These are phyloP conservation scores for Tenebrosternarchus preto DNA, from an alignment of 2,113 vertebrate species.

Conservation along the genomic window DNA sequence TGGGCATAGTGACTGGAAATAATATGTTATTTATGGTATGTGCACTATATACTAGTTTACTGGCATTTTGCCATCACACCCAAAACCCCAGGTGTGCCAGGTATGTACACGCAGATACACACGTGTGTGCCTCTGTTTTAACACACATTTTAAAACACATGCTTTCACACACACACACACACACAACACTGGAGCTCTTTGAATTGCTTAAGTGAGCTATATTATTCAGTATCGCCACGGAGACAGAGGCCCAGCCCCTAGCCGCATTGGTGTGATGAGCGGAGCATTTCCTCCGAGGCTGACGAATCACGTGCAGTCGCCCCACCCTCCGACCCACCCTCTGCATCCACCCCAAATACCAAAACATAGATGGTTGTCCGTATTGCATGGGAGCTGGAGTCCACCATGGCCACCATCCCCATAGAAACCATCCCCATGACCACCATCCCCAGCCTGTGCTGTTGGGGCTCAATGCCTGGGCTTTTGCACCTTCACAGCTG, in stretches of 20 bases:
- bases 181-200: slow-evolving; percentile 25
- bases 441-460: background rate
- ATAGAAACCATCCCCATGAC: background rate
- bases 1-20: background rate
- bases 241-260: slow-evolving; percentile 32
- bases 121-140: background rate
- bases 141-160: background rate
- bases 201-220: slow-evolving; percentile 26
- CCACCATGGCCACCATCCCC: background rate
- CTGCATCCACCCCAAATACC: slow-evolving; percentile 23
- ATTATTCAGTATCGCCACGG: slow-evolving; percentile 24
- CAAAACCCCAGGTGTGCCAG: too few species aligned
- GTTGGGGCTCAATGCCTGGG: background rate
- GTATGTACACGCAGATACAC: background rate
- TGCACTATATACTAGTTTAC: background rate
- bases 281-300: too few species aligned
- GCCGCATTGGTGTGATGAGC: slow-evolving; percentile 43
- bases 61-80: too few species aligned
- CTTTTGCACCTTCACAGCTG: too few species aligned
- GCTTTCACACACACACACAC: background rate
- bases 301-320: too few species aligned
- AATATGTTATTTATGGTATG: background rate
- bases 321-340: slow-evolving; percentile 10
- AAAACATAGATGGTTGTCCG: slow-evolving; percentile 32
- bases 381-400: slow-evolving; percentile 24